Evolutionary conservation across 1,140 invertebrate species (phyloP), one percentile per base, ranked within the genome.

Genomic region (Anthonomus grandis): DNA sequence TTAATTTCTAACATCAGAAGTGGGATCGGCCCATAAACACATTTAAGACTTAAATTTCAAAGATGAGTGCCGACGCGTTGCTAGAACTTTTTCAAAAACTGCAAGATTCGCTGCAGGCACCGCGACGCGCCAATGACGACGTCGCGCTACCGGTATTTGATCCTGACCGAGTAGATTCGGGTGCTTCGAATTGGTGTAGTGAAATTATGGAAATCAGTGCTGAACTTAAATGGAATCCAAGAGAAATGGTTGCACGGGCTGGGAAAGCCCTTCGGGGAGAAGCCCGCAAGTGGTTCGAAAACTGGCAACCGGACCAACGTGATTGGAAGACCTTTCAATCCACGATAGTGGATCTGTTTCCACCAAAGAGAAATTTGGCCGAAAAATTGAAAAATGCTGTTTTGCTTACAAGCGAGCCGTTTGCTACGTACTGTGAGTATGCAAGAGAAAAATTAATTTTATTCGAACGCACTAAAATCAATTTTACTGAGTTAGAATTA

Each of bases 371-470:
- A 8, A 41, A 41, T 18, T 41, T 41, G 38, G 38, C n/a, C 18
- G 38, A 41, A 15, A n/a, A 41, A n/a, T 41, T 41, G 18, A 41
- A 41, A 8, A 41, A 18, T 31, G 38, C 38, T 13, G n/a, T 41
- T 13, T 41, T 41, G 18, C 18, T 41, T n/a, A 41, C n/a, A 13
- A 41, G 38, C 15, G 38, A 41, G 9, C n/a, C n/a, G 8, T 41
- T 41, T 41, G 38, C n/a, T 41, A 9, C 38, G 18, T 41, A 41
- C 18, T 41, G n/a, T n/a, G n/a, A n/a, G n/a, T n/a, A n/a, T n/a
- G n/a, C n/a, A n/a, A n/a, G n/a, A n/a, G n/a, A n/a, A n/a, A n/a
- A n/a, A n/a, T n/a, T n/a, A n/a, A n/a, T n/a, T n/a, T n/a, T n/a
- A n/a, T n/a, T n/a, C n/a, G 18, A 8, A 15, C 8, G 38, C 15